Evolutionary conservation across 2,888 invertebrate genomes (phyloP).

Genomic region (Lissonota sp.): DNA sequence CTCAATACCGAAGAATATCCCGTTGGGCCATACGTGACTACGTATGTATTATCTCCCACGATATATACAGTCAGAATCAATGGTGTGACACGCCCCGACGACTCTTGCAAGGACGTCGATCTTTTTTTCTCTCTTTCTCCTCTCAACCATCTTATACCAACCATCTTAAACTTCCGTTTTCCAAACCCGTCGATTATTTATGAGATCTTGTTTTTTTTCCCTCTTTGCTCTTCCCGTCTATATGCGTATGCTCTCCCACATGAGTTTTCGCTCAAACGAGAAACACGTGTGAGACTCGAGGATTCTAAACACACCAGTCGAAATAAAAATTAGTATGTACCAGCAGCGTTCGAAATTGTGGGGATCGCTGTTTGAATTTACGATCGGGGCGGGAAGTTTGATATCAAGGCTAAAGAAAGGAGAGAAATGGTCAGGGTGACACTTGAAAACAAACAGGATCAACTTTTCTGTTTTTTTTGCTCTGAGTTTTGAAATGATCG

Average conservation of each 20-base stretch:
- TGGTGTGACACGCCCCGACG: constrained; percentile 59
- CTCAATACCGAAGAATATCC: constrained; percentile 65
- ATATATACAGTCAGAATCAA: constrained; percentile 36
- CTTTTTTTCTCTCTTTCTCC: constrained; percentile 25
- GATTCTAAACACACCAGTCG: constrained; percentile 16
- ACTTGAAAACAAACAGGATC: too few species aligned
- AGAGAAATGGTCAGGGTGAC: too few species aligned
- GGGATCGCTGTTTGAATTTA: too few species aligned
- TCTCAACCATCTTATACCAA: constrained; percentile 25
- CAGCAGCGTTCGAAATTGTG: background rate
- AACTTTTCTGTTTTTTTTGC: too few species aligned
- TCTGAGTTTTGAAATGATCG: too few species aligned
- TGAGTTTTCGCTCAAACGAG: constrained; percentile 2
- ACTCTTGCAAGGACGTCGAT: constrained; percentile 62
- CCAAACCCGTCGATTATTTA: constrained; percentile 37
- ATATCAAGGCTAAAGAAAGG: too few species aligned
- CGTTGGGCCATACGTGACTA: constrained; percentile 40
- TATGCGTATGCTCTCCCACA: constrained; percentile 2
- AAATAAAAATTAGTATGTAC: constrained; percentile 13
- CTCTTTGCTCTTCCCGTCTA: background rate
- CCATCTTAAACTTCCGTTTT: constrained; percentile 33
- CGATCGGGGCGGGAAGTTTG: too few species aligned
- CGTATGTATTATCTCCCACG: constrained; percentile 8
- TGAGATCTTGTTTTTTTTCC: constrained; percentile 16
- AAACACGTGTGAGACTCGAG: constrained; percentile 32